Base-by-base conservation (phyloP, 2,113 vertebrate genomes). In the Eulacestoma nigropectus region DNA sequence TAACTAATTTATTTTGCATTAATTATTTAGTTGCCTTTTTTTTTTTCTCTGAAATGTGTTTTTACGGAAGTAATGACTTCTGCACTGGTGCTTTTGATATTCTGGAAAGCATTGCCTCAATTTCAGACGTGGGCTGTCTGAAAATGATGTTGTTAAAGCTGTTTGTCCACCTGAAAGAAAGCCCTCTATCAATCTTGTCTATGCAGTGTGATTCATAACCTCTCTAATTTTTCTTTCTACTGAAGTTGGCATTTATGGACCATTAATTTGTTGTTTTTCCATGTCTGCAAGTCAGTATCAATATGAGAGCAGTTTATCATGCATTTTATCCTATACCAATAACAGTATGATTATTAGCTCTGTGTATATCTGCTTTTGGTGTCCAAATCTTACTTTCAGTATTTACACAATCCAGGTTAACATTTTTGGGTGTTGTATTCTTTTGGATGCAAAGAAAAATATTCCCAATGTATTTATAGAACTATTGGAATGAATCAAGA, bases 241-340 rank as follows among this genome's bases (percentile, higher is more conserved):
- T 82, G 64, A 64, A 76, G 16, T 47, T 56, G 70, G 35, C 41
- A 25, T 95, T 88, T 94, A 89, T 21, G 22, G 56, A 21, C 86
- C 69, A 84, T 94, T 89, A 84, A 64, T 89, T 81, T 89, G 50
- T 80, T 93, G 33, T 9, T 92, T 91, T 87, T 94, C 44, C 32
- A 15, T 65, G n/a, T 60, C 62, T 60, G 9, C 25, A 75, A 87
- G 35, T 86, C 82, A 84, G 7, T 68, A 68, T 37, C n/a, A 16
- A 29, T 47, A 53, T 39, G n/a, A 82, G 57, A 91, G 30, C 87
- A 47, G 21, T 81, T 95, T 81, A 72, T 80, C 1, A 76, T 68
- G 18, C 4, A 3, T 87, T 41, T 88, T 79, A n/a, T 56, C 8
- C 23, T 29, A 6, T 33, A 33, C 30, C 18, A 39, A 32, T 42